Conservation (phyloP, 1,140 invertebrate species). For the Oreohelix idahoensis region DNA sequence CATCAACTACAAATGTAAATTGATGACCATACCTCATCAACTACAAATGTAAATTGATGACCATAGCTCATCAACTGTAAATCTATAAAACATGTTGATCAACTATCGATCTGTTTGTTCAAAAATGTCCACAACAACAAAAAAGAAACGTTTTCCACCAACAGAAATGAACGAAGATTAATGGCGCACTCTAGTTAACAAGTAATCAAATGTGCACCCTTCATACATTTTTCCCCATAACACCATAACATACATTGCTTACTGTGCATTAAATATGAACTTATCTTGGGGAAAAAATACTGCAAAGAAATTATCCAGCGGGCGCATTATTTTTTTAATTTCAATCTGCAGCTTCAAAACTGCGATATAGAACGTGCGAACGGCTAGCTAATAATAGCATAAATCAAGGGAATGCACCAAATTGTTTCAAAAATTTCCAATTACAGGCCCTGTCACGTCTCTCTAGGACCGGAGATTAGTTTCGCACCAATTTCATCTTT, state of each 20-base stretch:
- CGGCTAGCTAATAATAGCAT: neutral
- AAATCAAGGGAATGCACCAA: neutral
- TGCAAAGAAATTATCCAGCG: neutral
- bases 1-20: too few relatives aligned
- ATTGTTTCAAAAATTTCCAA: conserved; percentile 3
- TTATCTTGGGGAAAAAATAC: neutral
- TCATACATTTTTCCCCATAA: too few relatives aligned
- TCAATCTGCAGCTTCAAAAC: neutral
- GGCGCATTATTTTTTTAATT: neutral
- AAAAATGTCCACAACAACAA: too few relatives aligned
- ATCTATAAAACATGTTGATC: too few relatives aligned
- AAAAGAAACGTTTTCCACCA: too few relatives aligned
- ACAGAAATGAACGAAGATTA: too few relatives aligned
- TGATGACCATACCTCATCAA: too few relatives aligned
- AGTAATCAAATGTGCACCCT: too few relatives aligned
- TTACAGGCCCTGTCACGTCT: neutral
- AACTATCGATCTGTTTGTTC: too few relatives aligned
- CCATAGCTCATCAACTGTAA: too few relatives aligned
- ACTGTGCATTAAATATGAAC: neutral
- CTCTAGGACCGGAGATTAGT: neutral
- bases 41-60: too few relatives aligned
- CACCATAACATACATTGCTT: neutral
- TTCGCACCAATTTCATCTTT: conserved; percentile 12
- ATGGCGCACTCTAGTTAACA: too few relatives aligned
- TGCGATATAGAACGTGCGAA: neutral